Conservation (phyloP, 1,140 invertebrate genomes). For the Lucilia cuprina region DNA sequence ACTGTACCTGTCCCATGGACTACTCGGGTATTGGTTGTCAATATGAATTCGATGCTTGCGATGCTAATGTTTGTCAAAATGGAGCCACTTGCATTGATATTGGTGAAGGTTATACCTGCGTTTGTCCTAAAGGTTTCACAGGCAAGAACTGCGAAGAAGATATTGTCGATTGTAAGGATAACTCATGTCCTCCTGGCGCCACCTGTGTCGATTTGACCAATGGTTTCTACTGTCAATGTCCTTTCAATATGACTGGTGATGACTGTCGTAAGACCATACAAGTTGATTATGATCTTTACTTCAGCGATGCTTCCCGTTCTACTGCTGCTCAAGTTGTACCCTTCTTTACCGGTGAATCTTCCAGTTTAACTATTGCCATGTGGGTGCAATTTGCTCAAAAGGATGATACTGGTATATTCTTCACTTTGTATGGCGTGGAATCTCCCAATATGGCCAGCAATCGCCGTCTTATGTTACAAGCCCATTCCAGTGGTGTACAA, state of each 20-base stretch:
- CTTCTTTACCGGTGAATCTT: slow-evolving; percentile 78
- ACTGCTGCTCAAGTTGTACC: slow-evolving; percentile 90
- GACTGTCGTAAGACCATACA: slow-evolving; percentile 96
- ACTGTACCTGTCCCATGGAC: slow-evolving; percentile 88
- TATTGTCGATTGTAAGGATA: slow-evolving; percentile 91
- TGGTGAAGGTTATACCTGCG: slow-evolving; percentile 83
- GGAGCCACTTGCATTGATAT: slow-evolving; percentile 90
- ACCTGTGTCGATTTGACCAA: slow-evolving; percentile 93
- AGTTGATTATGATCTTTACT: slow-evolving; percentile 95
- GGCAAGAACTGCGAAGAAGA: slow-evolving; percentile 92
- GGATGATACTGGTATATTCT: slow-evolving; percentile 91
- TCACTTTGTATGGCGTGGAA: slow-evolving; percentile 88
- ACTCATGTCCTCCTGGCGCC: slow-evolving; percentile 92
- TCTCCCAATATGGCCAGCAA: slow-evolving; percentile 81
- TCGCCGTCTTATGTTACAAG: slow-evolving; percentile 82
- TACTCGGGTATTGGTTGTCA: slow-evolving; percentile 90
- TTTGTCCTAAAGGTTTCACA: slow-evolving; percentile 81
- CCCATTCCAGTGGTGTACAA: slow-evolving; percentile 88
- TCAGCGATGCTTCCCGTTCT: slow-evolving; percentile 87
- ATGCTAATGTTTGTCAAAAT: slow-evolving; percentile 87
- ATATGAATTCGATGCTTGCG: slow-evolving; percentile 92
- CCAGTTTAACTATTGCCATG: slow-evolving; percentile 87
- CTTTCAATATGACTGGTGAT: slow-evolving; percentile 94
- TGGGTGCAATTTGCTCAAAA: slow-evolving; percentile 95
- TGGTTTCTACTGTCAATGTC: slow-evolving; percentile 94